These are phyloP conservation scores for Enteromius radiatus DNA, from an alignment of 2,797 vertebrate species.

Conservation along the genomic window DNA sequence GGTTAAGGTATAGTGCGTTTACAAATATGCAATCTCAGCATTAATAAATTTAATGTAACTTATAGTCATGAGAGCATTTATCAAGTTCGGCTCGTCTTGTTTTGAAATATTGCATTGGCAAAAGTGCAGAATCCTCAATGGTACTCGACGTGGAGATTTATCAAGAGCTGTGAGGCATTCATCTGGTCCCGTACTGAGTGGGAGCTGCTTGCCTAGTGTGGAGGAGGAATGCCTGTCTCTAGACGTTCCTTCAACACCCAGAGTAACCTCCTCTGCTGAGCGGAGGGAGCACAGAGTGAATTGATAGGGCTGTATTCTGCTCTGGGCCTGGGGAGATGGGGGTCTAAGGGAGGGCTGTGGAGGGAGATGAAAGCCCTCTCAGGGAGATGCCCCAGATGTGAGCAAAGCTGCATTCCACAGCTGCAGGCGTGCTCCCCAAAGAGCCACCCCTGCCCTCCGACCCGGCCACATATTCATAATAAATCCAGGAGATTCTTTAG, in stretches of 20 bases:
- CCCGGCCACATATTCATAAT: constrained; percentile 63
- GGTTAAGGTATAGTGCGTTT: neutral
- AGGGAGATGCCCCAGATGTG: constrained; percentile 64
- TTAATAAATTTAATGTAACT: constrained; percentile 19
- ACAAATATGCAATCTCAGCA: neutral
- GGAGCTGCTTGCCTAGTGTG: constrained; percentile 49
- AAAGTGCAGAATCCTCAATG: constrained; percentile 38
- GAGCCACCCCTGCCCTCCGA: constrained; percentile 64
- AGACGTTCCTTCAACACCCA: constrained; percentile 60
- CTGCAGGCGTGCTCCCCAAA: constrained; percentile 55
- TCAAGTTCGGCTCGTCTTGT: constrained; percentile 2
- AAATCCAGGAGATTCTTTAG: constrained; percentile 62
- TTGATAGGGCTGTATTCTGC: constrained; percentile 53
- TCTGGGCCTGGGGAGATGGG: constrained; percentile 41
- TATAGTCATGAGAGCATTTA: constrained; percentile 22
- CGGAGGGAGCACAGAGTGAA: constrained; percentile 47
- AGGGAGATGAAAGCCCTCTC: constrained; percentile 61
- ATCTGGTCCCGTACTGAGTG: constrained; percentile 47
- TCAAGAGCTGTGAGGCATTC: constrained; percentile 54
- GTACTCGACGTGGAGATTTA: constrained; percentile 42
- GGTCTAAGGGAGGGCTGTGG: constrained; percentile 52
- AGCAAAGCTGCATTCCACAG: constrained; percentile 63
- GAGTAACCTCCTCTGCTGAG: constrained; percentile 56
- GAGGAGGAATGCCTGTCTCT: constrained; percentile 60
- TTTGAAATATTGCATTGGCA: constrained; percentile 45